A percentile compares a stretch with the other conserved stretches of the same genome.
These are phyloP conservation scores for Molossus alvarezi DNA, from an alignment of 2,797 vertebrate species.

Conservation along the genomic window DNA sequence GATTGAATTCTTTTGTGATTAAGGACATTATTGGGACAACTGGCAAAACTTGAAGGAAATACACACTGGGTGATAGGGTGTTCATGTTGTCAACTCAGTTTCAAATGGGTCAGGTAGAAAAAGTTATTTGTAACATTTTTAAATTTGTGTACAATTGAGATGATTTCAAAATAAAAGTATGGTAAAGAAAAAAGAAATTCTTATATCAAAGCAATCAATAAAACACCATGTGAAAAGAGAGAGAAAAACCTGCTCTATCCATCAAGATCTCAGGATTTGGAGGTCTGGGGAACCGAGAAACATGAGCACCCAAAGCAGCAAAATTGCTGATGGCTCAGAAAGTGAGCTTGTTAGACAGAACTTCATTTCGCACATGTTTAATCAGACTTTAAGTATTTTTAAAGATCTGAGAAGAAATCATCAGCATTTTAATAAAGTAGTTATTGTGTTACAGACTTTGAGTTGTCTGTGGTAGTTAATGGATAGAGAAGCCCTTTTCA, in stretches of 20 bases:
- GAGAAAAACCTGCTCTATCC: neutral
- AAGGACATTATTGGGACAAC: neutral
- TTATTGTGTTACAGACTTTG: neutral
- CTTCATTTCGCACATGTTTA: neutral
- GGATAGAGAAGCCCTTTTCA: conserved; percentile 26
- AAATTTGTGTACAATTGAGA: conserved; percentile 32
- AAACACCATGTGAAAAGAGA: neutral
- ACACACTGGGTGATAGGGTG: neutral
- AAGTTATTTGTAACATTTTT: neutral
- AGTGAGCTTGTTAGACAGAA: neutral
- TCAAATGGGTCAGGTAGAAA: neutral
- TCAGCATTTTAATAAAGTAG: neutral
- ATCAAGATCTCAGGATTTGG: neutral
- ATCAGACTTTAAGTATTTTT: neutral
- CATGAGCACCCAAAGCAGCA: neutral
- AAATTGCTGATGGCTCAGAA: neutral
- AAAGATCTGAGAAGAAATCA: conserved; percentile 35
- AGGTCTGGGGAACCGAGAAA: neutral
- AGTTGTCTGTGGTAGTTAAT: neutral
- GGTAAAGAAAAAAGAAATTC: neutral
- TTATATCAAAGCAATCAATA: neutral
- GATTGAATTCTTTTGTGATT: neutral
- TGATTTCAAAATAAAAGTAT: conserved; percentile 27
- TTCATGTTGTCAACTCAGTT: neutral
- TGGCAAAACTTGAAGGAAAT: neutral